Base-by-base conservation (phyloP, 2,888 invertebrate genomes). In the Leistus spinibarbis region DNA sequence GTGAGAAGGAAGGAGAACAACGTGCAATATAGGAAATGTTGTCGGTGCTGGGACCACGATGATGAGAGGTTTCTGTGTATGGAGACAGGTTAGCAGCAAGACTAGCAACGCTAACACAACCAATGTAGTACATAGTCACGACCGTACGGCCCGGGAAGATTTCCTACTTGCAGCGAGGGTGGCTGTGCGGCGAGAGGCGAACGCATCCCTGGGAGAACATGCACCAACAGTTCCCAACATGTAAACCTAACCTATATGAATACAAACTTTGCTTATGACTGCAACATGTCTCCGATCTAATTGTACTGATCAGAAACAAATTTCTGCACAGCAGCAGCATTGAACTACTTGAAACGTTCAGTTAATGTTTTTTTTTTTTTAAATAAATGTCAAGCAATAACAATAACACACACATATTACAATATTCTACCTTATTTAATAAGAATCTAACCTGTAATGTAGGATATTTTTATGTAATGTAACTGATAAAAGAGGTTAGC, bases 61-160 rank as follows among this genome's bases (percentile, higher is more conserved):
- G 60, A 60, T 60, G 60, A 60, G 20, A 19, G 10, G 17, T 60
- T 20, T 60, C 13, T 60, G 17, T 60, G 60, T 19, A 60, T 10
- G 60, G 19, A 60, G 60, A 60, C 60, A 60, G 60, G 60, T 60
- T 7, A 60, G 20, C 60, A 60, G 60, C 60, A 60, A 20, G 17
- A 60, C 19, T 20, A 9, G 10, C 19, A 17, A 3, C n/a, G n/a
- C n/a, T 54, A 16, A 54, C 54, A 54, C 17, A 54, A 16, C 13
- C 13, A 54, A 54, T 5, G 17, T 60, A 13, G 20, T 20, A 19
- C 60, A 19, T 10, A 16, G 60, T 60, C 60, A 60, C 60, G 60
- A 60, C 16, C 60, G 10, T 3, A 19, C n/a, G 4, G 19, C 13
- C 22, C 60, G 7, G 60, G 20, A 60, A 22, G 60, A 40, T 40